Evolutionary conservation across 2,888 invertebrate genomes (phyloP), one percentile per base, ranked within the genome.

Genomic region (Chymomyza fuscimana): DNA sequence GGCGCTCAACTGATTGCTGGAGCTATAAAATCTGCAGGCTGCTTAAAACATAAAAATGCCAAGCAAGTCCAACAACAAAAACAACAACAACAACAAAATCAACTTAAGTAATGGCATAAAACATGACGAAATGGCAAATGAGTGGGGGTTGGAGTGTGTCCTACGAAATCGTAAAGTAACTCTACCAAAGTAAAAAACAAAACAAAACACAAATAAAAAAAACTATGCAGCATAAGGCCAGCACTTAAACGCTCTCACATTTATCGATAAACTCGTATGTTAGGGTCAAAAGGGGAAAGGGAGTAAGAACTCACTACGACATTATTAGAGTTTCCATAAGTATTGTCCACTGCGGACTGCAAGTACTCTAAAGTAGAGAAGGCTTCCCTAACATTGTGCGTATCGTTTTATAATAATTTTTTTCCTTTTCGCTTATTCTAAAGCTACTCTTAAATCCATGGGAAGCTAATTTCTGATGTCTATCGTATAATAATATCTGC

Each of bases 51-150:
- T 88, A 88, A 86, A 88, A 70, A 63, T 16, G 36, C 7, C 29
- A 65, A 36, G 54, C 52, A 32, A 51, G 6, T 6, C 12, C 51
- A 70, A 58, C 51, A 32, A 16, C 52, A 60, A 64, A 54, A 54
- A 51, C 12, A 32, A 70, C 32, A 62, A 62, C 12, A 62, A 62
- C 32, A 32, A 12, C 29, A 76, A 76, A 71, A 69, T 73, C 51
- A 66, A 16, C 69, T 75, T 76, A 84, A 84, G 85, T 84, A 80
- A 78, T 78, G 75, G 85, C 87, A 82, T 87, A 85, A 87, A 85
- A 82, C 87, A 82, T 87, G 82, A 77, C 85, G 87, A 82, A 87
- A 87, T 84, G 82, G 76, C 86, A 84, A 87, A 87, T 86, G 83
- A 86, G 83, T 83, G 85, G 58, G 19, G 25, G 29, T 7, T 58